These are phyloP conservation scores for Ptilonorhynchus violaceus DNA, from an alignment of 2,113 vertebrate species.

Conservation along the genomic window DNA sequence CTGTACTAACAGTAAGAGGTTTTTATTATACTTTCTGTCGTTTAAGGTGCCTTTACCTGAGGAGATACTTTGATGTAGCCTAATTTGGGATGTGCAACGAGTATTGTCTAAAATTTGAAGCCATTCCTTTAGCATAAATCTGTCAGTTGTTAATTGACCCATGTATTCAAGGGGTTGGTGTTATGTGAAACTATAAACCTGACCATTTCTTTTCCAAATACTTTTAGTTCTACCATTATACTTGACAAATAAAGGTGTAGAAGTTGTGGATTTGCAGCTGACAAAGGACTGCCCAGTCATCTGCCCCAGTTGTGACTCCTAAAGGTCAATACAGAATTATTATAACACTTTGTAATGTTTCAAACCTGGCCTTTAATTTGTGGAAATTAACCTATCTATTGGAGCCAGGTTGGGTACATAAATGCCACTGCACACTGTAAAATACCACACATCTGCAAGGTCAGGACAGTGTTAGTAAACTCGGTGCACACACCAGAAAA, in stretches of 20 bases:
- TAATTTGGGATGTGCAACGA: background rate
- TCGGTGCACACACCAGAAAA: background rate
- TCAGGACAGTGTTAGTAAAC: background rate
- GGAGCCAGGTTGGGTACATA: constrained; percentile 35
- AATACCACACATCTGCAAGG: constrained; percentile 49
- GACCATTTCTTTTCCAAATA: background rate
- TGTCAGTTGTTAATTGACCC: background rate
- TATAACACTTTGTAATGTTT: constrained; percentile 3
- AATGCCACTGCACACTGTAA: constrained; percentile 61
- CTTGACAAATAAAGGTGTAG: background rate
- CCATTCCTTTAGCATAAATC: background rate
- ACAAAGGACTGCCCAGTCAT: background rate
- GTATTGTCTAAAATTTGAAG: background rate
- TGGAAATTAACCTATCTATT: constrained; percentile 57
- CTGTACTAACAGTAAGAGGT: background rate
- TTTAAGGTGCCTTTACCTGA: background rate
- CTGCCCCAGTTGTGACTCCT: background rate
- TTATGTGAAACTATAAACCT: background rate
- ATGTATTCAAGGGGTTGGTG: background rate
- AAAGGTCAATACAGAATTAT: background rate
- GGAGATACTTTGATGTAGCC: background rate
- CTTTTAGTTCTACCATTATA: background rate
- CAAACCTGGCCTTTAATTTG: constrained; percentile 66
- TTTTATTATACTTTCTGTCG: background rate
- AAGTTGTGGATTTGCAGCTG: background rate